These are phyloP conservation scores for Stratiomys singularior DNA, from an alignment of 2,888 invertebrate species.

Conservation along the genomic window DNA sequence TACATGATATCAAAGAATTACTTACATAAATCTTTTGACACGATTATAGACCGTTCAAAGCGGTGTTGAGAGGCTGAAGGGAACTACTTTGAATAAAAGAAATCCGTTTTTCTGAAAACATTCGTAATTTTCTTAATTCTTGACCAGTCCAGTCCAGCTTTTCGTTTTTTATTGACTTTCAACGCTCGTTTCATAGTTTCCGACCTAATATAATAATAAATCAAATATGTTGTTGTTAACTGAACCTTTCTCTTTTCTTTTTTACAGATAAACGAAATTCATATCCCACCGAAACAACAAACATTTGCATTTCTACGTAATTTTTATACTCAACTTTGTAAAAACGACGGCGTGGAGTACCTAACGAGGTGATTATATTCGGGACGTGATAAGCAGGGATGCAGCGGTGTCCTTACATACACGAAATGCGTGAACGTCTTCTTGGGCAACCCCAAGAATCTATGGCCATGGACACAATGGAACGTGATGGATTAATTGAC, in stretches of 20 bases:
- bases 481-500: conserved; percentile 67
- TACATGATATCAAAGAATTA: too few relatives aligned
- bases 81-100: too few relatives aligned
- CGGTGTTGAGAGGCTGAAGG: too few relatives aligned
- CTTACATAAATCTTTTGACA: too few relatives aligned
- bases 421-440: conserved; percentile 93
- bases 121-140: too few relatives aligned
- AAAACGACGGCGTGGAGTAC: conserved; percentile 3
- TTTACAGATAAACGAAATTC: neutral
- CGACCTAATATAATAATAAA: too few relatives aligned
- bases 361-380: neutral
- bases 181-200: too few relatives aligned
- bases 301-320: conserved; percentile 8
- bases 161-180: too few relatives aligned
- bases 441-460: conserved; percentile 78
- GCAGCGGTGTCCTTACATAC: conserved; percentile 85
- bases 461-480: conserved; percentile 72
- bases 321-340: conserved; percentile 11
- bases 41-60: too few relatives aligned
- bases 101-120: too few relatives aligned
- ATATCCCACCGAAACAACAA: conserved; percentile 27
- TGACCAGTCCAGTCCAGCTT: too few relatives aligned
- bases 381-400: conserved; percentile 59
- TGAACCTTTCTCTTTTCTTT: neutral
- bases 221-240: too few relatives aligned